Conservation (phyloP, 2,888 invertebrate species). For the Physocephala rufipes region DNA sequence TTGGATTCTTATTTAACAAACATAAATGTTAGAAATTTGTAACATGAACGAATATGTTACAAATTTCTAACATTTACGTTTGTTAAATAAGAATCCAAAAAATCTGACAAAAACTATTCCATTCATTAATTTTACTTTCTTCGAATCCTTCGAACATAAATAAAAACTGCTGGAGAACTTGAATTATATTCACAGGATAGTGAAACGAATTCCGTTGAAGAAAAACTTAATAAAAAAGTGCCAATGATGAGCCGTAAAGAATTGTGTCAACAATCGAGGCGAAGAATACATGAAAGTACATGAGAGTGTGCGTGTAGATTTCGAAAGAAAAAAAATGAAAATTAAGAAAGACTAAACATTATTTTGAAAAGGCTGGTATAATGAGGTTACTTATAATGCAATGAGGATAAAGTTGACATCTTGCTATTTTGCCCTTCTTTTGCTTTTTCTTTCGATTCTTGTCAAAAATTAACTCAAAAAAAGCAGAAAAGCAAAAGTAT, state of each 20-base stretch:
- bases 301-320: not conserved
- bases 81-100: no score
- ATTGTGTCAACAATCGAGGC: not conserved
- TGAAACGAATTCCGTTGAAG: no score
- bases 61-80: no score
- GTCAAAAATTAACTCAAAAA: not conserved
- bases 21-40: no score
- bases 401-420: not conserved
- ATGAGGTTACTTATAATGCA: not conserved
- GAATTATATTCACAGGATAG: no score
- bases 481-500: not conserved
- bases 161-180: no score
- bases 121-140: no score
- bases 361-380: not conserved
- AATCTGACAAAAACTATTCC: no score
- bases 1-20: no score
- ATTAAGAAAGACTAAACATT: conserved; percentile 5
- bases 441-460: not conserved
- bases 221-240: no score
- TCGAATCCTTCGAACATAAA: no score
- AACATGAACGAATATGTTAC: no score
- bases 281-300: not conserved
- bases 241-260: not conserved
- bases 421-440: not conserved
- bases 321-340: not conserved